Percentiles rank a stretch among this genome's conserved stretches.
Conservation (phyloP, 2,113 vertebrate genomes). For the Microcebus griseorufus region DNA sequence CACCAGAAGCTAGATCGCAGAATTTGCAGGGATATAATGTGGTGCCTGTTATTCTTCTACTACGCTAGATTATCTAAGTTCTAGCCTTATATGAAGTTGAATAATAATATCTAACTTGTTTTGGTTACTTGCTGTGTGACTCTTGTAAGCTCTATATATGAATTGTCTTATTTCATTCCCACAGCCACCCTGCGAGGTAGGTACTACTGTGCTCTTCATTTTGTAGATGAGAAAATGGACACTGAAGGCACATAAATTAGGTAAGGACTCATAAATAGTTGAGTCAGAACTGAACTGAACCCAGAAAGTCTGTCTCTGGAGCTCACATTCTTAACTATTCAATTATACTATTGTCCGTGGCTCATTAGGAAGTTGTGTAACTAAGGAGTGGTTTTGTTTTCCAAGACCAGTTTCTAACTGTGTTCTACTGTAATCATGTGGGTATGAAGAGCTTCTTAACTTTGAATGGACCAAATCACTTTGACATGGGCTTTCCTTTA, state of each 20-base stretch:
- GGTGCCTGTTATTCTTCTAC: neutral
- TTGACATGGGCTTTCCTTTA: neutral
- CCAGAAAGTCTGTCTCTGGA: neutral
- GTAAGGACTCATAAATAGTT: neutral
- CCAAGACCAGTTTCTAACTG: neutral
- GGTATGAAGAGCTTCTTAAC: neutral
- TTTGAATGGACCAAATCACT: neutral
- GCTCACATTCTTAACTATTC: neutral
- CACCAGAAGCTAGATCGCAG: neutral
- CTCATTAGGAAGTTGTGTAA: neutral
- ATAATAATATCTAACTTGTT: neutral
- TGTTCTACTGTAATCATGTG: neutral
- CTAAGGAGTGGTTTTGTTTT: neutral
- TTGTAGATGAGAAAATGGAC: neutral
- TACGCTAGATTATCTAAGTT: neutral
- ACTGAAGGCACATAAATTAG: neutral
- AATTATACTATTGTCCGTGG: neutral
- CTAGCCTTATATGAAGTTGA: neutral
- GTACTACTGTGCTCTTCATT: neutral
- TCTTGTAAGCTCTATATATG: neutral
- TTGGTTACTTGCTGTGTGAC: neutral
- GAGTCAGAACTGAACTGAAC: neutral
- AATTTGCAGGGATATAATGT: neutral
- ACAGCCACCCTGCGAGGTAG: neutral
- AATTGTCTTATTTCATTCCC: neutral